Conservation (phyloP, 2,113 vertebrate genomes). For the Rhegmatorhina hoffmannsi region DNA sequence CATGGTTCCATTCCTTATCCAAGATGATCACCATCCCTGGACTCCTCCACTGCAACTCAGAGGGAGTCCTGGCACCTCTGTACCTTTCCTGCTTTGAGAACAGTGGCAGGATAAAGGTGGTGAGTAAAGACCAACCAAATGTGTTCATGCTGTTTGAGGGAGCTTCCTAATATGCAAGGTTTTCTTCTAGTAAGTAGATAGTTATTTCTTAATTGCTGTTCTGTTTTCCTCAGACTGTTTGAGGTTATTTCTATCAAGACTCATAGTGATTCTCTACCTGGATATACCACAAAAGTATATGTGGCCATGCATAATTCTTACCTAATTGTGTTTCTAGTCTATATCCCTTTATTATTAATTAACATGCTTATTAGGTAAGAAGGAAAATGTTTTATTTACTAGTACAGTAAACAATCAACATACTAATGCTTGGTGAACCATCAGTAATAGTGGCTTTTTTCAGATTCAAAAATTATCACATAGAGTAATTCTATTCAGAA, state of each 20-base stretch:
- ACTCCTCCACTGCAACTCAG: neutral
- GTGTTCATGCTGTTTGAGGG: neutral
- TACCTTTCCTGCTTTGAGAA: neutral
- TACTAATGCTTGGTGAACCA: neutral
- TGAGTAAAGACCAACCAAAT: neutral
- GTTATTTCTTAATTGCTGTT: neutral
- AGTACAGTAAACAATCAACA: neutral
- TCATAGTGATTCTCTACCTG: neutral
- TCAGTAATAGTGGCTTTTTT: neutral
- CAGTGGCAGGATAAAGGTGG: neutral
- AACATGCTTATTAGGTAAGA: neutral
- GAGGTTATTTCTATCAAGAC: neutral
- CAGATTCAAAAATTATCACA: neutral
- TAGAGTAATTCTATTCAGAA: neutral
- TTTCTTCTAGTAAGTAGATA: neutral
- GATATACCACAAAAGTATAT: neutral
- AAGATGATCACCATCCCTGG: neutral
- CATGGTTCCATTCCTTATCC: neutral
- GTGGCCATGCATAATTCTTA: neutral
- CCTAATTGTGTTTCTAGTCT: neutral
- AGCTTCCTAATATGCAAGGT: neutral
- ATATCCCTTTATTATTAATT: neutral
- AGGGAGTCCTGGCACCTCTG: neutral
- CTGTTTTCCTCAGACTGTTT: neutral
- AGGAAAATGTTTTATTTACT: neutral